Evolutionary conservation across 2,113 vertebrate genomes (phyloP).

Genomic region (Hiodon alosoides): DNA sequence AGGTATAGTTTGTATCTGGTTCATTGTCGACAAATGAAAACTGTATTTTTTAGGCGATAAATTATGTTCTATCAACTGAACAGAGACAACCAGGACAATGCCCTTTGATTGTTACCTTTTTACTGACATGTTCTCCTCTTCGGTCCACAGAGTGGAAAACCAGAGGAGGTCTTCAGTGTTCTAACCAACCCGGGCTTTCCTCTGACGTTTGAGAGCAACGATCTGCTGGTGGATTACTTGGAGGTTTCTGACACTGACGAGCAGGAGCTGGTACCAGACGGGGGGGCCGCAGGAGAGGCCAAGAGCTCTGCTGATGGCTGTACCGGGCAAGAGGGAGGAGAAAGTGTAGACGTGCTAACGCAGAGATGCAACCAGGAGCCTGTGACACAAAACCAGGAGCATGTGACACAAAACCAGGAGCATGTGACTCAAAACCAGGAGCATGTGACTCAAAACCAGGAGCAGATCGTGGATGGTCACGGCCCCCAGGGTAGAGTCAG

Average conservation of each 20-base stretch:
- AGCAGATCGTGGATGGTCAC: neutral
- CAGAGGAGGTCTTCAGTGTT: constrained; percentile 70
- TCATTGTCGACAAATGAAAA: neutral
- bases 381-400: constrained; percentile 23
- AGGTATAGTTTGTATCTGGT: constrained; percentile 59
- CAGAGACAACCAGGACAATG: too few relatives aligned
- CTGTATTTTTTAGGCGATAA: neutral
- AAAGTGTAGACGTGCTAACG: constrained; percentile 52
- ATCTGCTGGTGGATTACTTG: constrained; percentile 73
- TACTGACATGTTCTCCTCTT: constrained; percentile 28
- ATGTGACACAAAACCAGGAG: neutral
- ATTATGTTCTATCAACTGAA: neutral
- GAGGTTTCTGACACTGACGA: constrained; percentile 71
- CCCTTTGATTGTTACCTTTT: neutral
- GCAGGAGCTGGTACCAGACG: constrained; percentile 39
- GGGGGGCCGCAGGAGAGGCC: constrained; percentile 25
- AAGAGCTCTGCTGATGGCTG: constrained; percentile 52
- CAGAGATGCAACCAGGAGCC: constrained; percentile 44
- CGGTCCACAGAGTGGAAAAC: constrained; percentile 63
- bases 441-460: constrained; percentile 11
- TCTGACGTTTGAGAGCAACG: constrained; percentile 59
- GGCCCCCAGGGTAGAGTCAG: constrained; percentile 14
- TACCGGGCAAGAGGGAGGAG: constrained; percentile 53
- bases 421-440: neutral
- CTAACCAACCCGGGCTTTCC: constrained; percentile 73